A percentile compares a stretch with the other conserved stretches of the same genome.
Evolutionary conservation across 1,140 invertebrate species (phyloP).

Genomic region (Gonioctena quinquepunctata): DNA sequence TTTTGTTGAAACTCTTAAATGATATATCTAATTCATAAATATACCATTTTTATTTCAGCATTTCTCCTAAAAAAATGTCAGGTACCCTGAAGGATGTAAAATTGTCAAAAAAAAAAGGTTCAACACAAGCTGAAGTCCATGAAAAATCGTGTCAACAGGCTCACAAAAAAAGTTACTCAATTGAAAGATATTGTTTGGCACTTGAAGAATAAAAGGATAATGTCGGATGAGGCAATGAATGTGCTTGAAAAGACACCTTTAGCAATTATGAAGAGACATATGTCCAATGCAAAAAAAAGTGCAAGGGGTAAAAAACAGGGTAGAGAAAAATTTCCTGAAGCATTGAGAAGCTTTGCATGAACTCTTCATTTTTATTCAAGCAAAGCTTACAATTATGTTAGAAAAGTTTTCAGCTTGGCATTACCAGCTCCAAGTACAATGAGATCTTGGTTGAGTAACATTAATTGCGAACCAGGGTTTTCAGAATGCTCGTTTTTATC

Average conservation of each 20-base stretch:
- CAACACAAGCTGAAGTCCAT: no score
- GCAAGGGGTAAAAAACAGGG: not conserved
- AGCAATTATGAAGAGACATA: not conserved
- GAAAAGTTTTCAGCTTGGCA: slow-evolving; percentile 30
- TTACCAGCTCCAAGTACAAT: slow-evolving; percentile 43
- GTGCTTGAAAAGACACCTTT: not conserved
- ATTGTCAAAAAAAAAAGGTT: no score
- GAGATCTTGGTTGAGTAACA: slow-evolving; percentile 42
- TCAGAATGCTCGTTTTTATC: slow-evolving; percentile 27
- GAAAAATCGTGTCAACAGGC: no score
- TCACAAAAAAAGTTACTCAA: not conserved
- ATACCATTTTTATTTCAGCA: no score
- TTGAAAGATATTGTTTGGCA: not conserved
- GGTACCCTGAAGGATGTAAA: no score
- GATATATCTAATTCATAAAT: no score
- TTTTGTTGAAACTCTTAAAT: no score
- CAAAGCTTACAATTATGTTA: slow-evolving; percentile 36
- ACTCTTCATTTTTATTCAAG: slow-evolving; percentile 46
- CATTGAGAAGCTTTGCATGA: slow-evolving; percentile 17
- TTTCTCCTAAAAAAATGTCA: no score
- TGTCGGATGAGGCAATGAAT: not conserved
- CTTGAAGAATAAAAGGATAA: not conserved
- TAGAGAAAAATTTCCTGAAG: not conserved
- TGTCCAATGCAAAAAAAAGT: not conserved
- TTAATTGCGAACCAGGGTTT: slow-evolving; percentile 45